Evolutionary conservation across 2,797 vertebrate species (phyloP), one percentile per base, ranked within the genome.

Genomic region (Leptodactylus fallax): DNA sequence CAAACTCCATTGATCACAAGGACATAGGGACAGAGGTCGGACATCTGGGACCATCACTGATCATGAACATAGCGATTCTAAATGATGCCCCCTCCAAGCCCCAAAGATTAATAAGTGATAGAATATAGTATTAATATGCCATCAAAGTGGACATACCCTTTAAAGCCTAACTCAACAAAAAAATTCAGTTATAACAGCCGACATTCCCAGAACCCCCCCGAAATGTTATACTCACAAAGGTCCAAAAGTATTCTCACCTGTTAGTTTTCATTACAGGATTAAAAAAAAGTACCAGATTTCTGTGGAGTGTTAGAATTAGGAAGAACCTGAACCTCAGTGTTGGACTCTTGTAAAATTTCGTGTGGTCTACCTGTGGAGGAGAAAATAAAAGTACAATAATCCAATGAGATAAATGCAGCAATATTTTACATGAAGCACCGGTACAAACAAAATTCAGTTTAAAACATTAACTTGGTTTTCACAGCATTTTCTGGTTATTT

Each of bases 251-350:
- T 45, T 45, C 93, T 94, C 90, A 98, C 98, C 98, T 96, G 96
- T 99, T 99, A 90, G 95, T 94, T 92, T 99, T 99, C 98, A 99
- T 99, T 95, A 97, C 99, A 90, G 98, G 97, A 95, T 97, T 99
- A 94, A 99, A 99, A 94, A n/a, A 97, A 99, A 53, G 98, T 97
- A 95, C 98, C 98, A 10, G 96, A 97, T 95, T 98, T 98, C 92
- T 97, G 97, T 14, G 98, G 98, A 0, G 97, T 95, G 90, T 92
- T 96, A 93, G 97, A 94, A 92, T 99, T 99, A 2, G 98, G 98
- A 90, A 97, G 95, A 84, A 99, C 97, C 93, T 97, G 97, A 7
- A 99, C 96, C 58, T 98, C 97, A 16, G 98, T 98, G 60, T 97
- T 97, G 0, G 96, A 92, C 86, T 99, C 98, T 49, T 98, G 97